These are phyloP conservation scores for Calephelis nemesis DNA, from an alignment of 1,140 invertebrate species.

Conservation along the genomic window DNA sequence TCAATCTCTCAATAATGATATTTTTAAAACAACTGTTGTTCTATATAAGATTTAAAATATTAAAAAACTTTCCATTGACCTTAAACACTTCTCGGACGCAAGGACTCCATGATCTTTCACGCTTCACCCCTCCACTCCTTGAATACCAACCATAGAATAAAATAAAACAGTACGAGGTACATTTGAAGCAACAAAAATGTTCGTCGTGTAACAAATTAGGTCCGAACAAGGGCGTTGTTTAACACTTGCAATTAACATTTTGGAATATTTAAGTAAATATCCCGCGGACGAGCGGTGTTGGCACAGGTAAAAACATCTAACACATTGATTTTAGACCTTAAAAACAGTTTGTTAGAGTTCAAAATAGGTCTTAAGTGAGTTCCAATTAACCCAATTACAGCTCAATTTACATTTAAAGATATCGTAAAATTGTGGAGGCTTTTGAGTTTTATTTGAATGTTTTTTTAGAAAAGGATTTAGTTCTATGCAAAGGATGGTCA, in stretches of 20 bases:
- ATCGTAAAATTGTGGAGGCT: conserved; percentile 17
- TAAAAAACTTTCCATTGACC: too few relatives aligned
- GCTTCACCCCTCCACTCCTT: too few relatives aligned
- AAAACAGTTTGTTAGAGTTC: neutral
- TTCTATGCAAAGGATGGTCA: neutral
- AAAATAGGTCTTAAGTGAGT: neutral
- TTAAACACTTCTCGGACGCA: too few relatives aligned
- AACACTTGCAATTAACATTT: conserved; percentile 24
- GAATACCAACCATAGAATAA: neutral
- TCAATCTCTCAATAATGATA: too few relatives aligned
- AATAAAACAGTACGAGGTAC: neutral
- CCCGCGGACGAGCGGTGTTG: neutral
- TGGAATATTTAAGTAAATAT: conserved; percentile 23
- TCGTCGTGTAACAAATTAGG: neutral
- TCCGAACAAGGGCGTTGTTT: conserved; percentile 11
- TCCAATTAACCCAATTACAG: conserved; percentile 22
- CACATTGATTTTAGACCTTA: neutral
- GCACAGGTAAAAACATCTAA: conserved; percentile 15
- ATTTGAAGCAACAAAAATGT: neutral
- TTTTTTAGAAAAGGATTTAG: neutral
- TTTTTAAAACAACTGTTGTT: too few relatives aligned
- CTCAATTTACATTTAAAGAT: conserved; percentile 21
- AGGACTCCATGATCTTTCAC: too few relatives aligned
- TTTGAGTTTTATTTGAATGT: conserved; percentile 1
- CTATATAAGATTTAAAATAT: too few relatives aligned